These are phyloP conservation scores for Myotis lucifugus DNA, from an alignment of 2,113 vertebrate species.

Conservation along the genomic window DNA sequence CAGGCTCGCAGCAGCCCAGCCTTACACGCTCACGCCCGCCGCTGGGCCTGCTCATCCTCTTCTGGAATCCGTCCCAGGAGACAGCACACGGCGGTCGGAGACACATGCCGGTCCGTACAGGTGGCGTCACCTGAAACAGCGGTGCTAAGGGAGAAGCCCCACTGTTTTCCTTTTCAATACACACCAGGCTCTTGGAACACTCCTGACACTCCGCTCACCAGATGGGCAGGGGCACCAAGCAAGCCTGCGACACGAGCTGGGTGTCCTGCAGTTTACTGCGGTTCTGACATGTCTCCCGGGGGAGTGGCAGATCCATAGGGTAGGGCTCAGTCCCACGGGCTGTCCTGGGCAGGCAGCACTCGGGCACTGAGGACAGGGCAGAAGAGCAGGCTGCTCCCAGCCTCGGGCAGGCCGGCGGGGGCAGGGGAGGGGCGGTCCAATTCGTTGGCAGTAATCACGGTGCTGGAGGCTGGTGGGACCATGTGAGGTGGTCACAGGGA, in stretches of 20 bases:
- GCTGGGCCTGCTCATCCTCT: not conserved
- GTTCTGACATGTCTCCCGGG: not conserved
- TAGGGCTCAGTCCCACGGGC: not conserved
- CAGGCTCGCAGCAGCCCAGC: not conserved
- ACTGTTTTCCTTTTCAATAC: not conserved
- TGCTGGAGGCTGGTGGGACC: not conserved
- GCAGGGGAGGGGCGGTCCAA: not conserved
- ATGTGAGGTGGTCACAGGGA: not conserved
- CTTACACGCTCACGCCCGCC: not conserved
- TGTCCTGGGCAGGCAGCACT: not conserved
- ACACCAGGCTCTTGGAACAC: not conserved
- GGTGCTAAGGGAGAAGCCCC: not conserved
- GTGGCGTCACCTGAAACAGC: too few species aligned
- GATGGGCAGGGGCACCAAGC: not conserved
- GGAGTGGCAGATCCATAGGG: not conserved
- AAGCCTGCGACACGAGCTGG: not conserved
- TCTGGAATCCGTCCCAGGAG: not conserved
- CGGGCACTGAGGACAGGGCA: too few species aligned
- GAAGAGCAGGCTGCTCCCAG: too few species aligned
- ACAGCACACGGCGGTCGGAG: not conserved
- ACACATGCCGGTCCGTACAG: too few species aligned
- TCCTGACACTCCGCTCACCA: too few species aligned
- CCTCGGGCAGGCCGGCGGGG: rapidly evolving
- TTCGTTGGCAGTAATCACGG: not conserved
- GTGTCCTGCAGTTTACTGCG: not conserved